phyloP scores from a whole-genome alignment of 2,888 invertebrate genomes.

The Amphiduros pacificus region DNA sequence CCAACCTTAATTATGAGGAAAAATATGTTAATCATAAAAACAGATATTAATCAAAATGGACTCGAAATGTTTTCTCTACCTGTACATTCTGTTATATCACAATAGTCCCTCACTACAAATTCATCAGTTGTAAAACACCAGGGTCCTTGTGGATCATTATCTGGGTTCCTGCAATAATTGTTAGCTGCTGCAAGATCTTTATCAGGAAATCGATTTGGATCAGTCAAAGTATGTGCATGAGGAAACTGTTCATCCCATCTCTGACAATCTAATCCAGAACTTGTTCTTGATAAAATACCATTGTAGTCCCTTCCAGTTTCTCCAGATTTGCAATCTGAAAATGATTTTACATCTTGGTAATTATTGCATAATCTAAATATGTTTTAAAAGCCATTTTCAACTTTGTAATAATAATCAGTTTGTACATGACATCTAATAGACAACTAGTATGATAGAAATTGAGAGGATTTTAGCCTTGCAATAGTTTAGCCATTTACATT shows the following conservation, averaged over 20 bases:
- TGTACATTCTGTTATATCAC: not conserved
- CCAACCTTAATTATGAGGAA: no score
- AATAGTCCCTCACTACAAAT: not conserved
- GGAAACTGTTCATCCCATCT: not conserved
- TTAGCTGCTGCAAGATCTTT: not conserved
- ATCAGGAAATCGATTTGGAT: slow-evolving; percentile 15
- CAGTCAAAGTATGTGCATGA: not conserved
- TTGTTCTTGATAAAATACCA: not conserved
- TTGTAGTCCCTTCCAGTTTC: not conserved
- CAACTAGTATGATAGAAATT: no score
- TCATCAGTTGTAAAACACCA: slow-evolving; percentile 15
- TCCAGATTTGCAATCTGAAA: not conserved
- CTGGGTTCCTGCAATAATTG: slow-evolving; percentile 19
- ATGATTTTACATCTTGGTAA: no score
- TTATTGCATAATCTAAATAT: no score
- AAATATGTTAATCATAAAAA: no score
- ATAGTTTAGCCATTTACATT: no score
- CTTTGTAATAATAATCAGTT: no score
- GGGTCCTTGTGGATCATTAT: slow-evolving; percentile 12
- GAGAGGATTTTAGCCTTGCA: no score
- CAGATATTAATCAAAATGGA: no score
- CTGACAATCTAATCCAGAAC: not conserved
- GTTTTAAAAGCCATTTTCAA: no score
- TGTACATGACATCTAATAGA: no score
- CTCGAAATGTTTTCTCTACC: not conserved